Conservation (phyloP, 2,797 vertebrate species). For the Myripristis murdjan region DNA sequence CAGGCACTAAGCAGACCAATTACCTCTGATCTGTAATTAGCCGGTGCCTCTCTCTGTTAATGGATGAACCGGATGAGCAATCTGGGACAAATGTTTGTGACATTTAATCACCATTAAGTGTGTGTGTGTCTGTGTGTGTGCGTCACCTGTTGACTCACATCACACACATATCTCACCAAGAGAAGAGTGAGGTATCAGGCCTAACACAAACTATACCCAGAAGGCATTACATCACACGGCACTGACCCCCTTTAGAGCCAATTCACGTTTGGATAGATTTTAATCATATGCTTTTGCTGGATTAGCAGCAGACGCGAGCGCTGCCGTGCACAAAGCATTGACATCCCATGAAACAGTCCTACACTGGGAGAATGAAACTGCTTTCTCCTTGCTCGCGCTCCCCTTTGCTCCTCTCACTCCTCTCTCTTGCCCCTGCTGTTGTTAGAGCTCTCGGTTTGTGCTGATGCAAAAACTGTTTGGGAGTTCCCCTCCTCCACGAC, state of each 20-base stretch:
- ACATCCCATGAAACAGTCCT: too few species aligned
- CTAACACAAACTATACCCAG: conserved; percentile 1
- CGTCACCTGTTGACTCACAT: neutral
- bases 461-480: conserved; percentile 54
- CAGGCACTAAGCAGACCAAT: conserved; percentile 1
- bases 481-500: conserved; percentile 49
- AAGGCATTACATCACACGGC: neutral
- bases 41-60: conserved; percentile 11
- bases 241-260: neutral
- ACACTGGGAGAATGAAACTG: neutral
- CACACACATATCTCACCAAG: too few species aligned
- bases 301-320: too few species aligned
- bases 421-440: conserved; percentile 36
- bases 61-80: conserved; percentile 10
- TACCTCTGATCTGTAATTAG: conserved; percentile 17
- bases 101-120: neutral
- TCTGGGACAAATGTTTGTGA: neutral
- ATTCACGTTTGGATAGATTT: too few species aligned
- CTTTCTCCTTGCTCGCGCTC: neutral
- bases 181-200: neutral
- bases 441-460: conserved; percentile 54
- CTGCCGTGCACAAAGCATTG: too few species aligned
- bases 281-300: neutral
- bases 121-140: conserved; percentile 9
- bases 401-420: neutral